Conservation (phyloP, 2,888 invertebrate genomes). For the Myathropa florea region DNA sequence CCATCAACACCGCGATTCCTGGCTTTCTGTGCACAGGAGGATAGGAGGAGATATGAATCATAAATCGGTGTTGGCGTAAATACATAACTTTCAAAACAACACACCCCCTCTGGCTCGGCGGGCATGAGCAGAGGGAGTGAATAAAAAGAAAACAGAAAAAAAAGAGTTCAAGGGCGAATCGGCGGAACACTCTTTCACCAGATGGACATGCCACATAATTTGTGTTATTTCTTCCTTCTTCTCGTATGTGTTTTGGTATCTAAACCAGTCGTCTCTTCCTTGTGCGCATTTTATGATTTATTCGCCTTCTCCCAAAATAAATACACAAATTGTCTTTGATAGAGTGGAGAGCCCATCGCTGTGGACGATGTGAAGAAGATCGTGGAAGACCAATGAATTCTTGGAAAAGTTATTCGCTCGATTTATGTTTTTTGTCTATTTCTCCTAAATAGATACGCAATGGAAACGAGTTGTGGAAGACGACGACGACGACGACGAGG, state of each 20-base stretch:
- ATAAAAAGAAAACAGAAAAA: background rate
- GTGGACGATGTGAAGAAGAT: background rate
- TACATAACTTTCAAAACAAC: background rate
- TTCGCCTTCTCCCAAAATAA: background rate
- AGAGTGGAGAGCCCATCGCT: background rate
- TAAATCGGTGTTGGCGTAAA: background rate
- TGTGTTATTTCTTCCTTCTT: background rate
- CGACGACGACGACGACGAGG: background rate
- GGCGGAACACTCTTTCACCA: conserved; percentile 32
- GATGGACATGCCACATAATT: conserved; percentile 19
- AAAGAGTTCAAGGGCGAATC: conserved; percentile 43
- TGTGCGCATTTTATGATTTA: background rate
- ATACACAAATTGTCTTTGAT: conserved; percentile 12
- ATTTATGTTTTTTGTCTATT: background rate
- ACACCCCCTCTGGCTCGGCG: no score
- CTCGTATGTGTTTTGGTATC: conserved; percentile 6
- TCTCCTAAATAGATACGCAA: background rate
- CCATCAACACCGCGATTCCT: background rate
- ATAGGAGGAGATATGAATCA: no score
- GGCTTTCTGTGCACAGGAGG: background rate
- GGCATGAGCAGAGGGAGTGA: background rate
- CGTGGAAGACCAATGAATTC: background rate
- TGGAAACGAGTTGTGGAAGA: background rate
- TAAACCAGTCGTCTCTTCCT: background rate
- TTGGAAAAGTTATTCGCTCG: conserved; percentile 26